Evolutionary conservation across 2,888 invertebrate genomes (phyloP).

Genomic region (Spodoptera exigua): DNA sequence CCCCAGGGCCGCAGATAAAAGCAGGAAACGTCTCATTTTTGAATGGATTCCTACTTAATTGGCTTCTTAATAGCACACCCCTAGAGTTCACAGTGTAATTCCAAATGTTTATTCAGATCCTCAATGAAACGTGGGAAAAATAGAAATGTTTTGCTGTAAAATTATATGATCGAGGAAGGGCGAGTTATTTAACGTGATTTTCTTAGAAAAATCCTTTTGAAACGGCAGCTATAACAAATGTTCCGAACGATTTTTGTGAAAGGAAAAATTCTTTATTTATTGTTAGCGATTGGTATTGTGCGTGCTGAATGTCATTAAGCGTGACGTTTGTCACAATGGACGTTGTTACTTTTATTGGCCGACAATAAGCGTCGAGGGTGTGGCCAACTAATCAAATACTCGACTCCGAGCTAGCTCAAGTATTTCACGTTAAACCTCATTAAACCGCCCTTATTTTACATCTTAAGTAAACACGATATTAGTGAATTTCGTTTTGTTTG

Average conservation of each 20-base stretch:
- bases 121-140: conserved; percentile 49
- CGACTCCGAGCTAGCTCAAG: too few species aligned
- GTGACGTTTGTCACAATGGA: conserved; percentile 4
- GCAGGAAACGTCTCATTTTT: conserved; percentile 50
- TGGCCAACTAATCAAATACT: too few species aligned
- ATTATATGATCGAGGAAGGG: conserved; percentile 39
- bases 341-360: conserved; percentile 29
- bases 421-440: too few species aligned
- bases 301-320: conserved; percentile 32
- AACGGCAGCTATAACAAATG: conserved; percentile 24
- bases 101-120: conserved; percentile 55
- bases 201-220: conserved; percentile 12
- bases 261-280: conserved; percentile 33
- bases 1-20: conserved; percentile 19
- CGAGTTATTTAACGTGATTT: conserved; percentile 25
- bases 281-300: conserved; percentile 21
- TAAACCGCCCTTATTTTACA: too few species aligned
- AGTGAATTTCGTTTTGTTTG: too few species aligned
- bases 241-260: conserved; percentile 18
- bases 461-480: too few species aligned
- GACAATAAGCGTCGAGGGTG: conserved; percentile 9
- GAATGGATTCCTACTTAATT: conserved; percentile 58
- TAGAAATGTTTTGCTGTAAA: conserved; percentile 33
- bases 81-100: conserved; percentile 39
- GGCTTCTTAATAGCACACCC: conserved; percentile 56